Evolutionary conservation across 2,113 vertebrate genomes (phyloP).

Genomic region (Herpetotheres cachinnans): DNA sequence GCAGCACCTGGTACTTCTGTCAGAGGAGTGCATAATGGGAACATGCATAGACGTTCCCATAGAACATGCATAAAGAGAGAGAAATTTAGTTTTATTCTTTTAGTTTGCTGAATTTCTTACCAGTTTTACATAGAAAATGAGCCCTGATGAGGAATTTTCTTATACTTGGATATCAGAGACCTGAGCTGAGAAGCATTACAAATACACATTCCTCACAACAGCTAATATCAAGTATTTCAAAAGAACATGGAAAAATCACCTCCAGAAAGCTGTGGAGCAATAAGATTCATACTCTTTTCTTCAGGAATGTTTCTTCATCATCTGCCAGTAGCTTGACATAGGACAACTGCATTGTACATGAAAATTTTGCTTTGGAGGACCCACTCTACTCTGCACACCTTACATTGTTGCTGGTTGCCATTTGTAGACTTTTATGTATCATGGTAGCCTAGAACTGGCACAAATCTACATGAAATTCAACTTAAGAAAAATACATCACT

Average conservation of each 20-base stretch:
- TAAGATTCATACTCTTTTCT: not conserved
- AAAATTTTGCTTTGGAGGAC: not conserved
- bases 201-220: not conserved
- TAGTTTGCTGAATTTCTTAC: not conserved
- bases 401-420: not conserved
- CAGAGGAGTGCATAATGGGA: not conserved
- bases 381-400: not conserved
- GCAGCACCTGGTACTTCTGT: not conserved
- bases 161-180: not conserved
- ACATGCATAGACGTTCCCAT: rapidly evolving
- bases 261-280: not conserved
- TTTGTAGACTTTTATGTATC: not conserved
- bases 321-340: not conserved
- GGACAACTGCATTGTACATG: not conserved
- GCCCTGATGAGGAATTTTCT: not conserved
- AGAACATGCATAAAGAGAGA: no score
- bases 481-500: not conserved
- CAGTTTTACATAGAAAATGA: not conserved
- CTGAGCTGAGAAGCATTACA: not conserved
- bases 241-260: not conserved
- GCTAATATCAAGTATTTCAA: not conserved
- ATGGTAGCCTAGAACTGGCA: not conserved
- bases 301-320: not conserved
- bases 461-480: not conserved
- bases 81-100: not conserved